Conservation (phyloP, 2,888 invertebrate species). For the Cetonia aurata region DNA sequence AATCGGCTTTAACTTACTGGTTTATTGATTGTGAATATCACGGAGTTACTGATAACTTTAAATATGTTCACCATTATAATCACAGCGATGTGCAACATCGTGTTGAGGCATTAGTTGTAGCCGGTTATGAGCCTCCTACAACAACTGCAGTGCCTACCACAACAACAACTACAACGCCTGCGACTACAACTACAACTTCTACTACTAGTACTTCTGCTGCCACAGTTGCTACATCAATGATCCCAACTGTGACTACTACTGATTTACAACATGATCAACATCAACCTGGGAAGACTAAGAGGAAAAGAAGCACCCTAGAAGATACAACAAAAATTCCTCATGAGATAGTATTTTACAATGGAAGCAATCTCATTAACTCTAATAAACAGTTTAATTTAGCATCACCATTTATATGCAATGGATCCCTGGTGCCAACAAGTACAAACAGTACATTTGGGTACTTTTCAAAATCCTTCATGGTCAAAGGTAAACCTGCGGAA, state of each 20-base stretch:
- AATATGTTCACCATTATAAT: conserved; percentile 75
- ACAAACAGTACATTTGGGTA: conserved; percentile 80
- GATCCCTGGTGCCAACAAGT: conserved; percentile 74
- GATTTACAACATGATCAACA: conserved; percentile 38
- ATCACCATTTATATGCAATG: conserved; percentile 72
- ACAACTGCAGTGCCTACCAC: conserved; percentile 63
- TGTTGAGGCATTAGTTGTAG: conserved; percentile 80
- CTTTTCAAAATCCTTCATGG: conserved; percentile 74
- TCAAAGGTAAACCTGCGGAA: conserved; percentile 72
- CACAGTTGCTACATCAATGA: conserved; percentile 44
- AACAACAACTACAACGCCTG: conserved; percentile 52
- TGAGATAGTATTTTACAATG: conserved; percentile 57
- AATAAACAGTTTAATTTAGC: conserved; percentile 50
- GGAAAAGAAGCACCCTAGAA: conserved; percentile 49
- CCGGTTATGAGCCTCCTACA: conserved; percentile 74
- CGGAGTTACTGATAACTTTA: conserved; percentile 74
- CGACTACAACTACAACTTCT: conserved; percentile 49
- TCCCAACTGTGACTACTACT: conserved; percentile 36
- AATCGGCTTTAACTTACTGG: conserved; percentile 78
- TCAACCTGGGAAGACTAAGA: conserved; percentile 18
- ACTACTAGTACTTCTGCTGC: conserved; percentile 48
- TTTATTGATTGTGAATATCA: conserved; percentile 82
- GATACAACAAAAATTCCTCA: conserved; percentile 23
- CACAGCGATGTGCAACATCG: conserved; percentile 72
- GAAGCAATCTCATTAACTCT: conserved; percentile 58